A percentile compares a stretch with the other conserved stretches of the same genome.
Evolutionary conservation across 2,888 invertebrate genomes (phyloP).

Genomic region (Diadromus collaris): DNA sequence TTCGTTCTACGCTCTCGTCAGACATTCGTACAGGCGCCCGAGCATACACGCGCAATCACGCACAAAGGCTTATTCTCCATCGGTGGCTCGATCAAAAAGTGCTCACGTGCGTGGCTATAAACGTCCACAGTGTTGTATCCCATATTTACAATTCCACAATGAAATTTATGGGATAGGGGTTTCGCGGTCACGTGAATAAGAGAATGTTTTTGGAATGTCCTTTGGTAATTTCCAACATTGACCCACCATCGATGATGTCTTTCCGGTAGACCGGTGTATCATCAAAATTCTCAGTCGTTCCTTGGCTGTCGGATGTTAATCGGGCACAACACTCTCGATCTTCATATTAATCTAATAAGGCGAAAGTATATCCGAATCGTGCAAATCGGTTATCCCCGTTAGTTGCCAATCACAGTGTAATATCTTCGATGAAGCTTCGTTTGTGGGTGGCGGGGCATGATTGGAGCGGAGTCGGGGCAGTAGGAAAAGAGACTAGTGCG

Average conservation of each 20-base stretch:
- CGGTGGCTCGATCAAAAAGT: constrained; percentile 54
- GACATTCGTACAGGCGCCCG: not conserved
- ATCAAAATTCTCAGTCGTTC: constrained; percentile 1
- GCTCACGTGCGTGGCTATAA: constrained; percentile 33
- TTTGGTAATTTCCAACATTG: no score
- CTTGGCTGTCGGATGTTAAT: constrained; percentile 12
- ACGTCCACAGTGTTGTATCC: not conserved
- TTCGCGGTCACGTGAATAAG: not conserved
- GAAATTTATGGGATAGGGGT: not conserved
- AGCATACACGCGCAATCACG: not conserved
- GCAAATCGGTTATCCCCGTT: constrained; percentile 51
- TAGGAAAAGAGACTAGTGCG: constrained; percentile 53
- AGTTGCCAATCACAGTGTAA: constrained; percentile 64
- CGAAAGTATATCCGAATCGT: constrained; percentile 21
- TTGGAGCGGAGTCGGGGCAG: constrained; percentile 23
- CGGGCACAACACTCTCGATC: not conserved
- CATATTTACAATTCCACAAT: not conserved
- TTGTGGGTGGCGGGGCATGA: not conserved
- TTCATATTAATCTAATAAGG: constrained; percentile 2
- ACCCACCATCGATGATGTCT: not conserved
- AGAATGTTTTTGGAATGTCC: not conserved
- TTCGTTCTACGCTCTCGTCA: constrained; percentile 55
- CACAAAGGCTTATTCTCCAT: constrained; percentile 26
- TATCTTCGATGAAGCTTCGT: constrained; percentile 62
- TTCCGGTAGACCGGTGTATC: constrained; percentile 2